Conservation (phyloP, 2,113 vertebrate genomes). For the Labeo catla region DNA sequence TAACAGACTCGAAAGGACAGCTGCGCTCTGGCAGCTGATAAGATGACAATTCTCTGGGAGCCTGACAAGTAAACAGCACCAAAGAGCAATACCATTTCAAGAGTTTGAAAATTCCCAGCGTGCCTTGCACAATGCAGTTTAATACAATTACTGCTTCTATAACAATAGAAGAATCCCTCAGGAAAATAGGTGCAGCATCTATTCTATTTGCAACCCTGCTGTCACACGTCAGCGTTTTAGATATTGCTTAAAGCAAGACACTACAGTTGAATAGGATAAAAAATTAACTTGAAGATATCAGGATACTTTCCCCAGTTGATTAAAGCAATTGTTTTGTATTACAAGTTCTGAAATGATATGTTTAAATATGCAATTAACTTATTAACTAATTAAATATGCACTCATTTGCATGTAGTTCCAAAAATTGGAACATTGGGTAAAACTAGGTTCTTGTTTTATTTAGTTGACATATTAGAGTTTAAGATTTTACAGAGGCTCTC, state of each 20-base stretch:
- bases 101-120: not conserved
- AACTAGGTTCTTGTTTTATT: not conserved
- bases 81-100: not conserved
- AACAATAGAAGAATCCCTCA: not conserved
- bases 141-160: not conserved
- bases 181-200: not conserved
- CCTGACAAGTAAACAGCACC: not conserved
- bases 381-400: not conserved
- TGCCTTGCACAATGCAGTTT: not conserved
- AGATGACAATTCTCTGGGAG: conserved; percentile 26
- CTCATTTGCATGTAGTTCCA: not conserved
- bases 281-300: not conserved
- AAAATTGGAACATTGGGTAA: no score
- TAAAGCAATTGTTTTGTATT: not conserved
- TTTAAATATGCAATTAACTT: no score
- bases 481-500: not conserved
- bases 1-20: conserved; percentile 2
- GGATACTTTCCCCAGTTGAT: not conserved
- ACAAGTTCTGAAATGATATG: not conserved
- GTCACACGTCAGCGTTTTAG: not conserved
- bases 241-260: not conserved
- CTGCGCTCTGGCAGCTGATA: conserved; percentile 14
- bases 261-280: not conserved
- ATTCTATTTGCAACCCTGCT: not conserved
- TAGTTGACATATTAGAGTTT: not conserved